Evolutionary conservation across 1,140 invertebrate species (phyloP).

Genomic region (Catajapyx aquilonaris): DNA sequence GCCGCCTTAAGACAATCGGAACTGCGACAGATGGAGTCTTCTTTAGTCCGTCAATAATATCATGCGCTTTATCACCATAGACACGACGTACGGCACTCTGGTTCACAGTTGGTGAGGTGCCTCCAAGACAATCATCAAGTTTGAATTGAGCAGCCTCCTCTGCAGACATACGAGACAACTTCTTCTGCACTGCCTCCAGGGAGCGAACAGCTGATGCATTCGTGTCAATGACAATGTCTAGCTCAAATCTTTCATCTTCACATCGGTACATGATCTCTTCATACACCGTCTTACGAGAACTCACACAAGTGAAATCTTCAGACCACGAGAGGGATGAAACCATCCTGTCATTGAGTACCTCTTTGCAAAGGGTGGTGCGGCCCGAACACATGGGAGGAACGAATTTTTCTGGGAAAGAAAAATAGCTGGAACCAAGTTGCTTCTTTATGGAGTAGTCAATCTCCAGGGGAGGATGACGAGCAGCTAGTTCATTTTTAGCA

Average conservation of each 20-base stretch:
- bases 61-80: constrained; percentile 87
- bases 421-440: constrained; percentile 87
- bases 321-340: constrained; percentile 98
- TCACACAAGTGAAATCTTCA: constrained; percentile 94
- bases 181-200: constrained; percentile 77
- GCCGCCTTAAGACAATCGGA: constrained; percentile 71
- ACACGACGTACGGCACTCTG: constrained; percentile 69
- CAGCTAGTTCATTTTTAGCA: constrained; percentile 50
- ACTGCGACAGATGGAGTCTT: constrained; percentile 86
- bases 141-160: constrained; percentile 73
- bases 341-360: constrained; percentile 95
- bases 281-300: constrained; percentile 88
- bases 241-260: constrained; percentile 84
- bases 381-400: constrained; percentile 76
- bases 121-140: constrained; percentile 81
- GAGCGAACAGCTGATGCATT: constrained; percentile 84
- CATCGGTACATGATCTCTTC: constrained; percentile 96
- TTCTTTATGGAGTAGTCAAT: constrained; percentile 87
- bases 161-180: constrained; percentile 65
- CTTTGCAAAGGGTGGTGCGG: constrained; percentile 65
- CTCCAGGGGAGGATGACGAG: constrained; percentile 66
- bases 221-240: constrained; percentile 72
- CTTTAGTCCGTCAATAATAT: constrained; percentile 91
- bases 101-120: constrained; percentile 75
- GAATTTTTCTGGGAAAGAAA: constrained; percentile 66